These are phyloP conservation scores for Ammodytes dubius DNA, from an alignment of 2,113 vertebrate species.

Conservation along the genomic window DNA sequence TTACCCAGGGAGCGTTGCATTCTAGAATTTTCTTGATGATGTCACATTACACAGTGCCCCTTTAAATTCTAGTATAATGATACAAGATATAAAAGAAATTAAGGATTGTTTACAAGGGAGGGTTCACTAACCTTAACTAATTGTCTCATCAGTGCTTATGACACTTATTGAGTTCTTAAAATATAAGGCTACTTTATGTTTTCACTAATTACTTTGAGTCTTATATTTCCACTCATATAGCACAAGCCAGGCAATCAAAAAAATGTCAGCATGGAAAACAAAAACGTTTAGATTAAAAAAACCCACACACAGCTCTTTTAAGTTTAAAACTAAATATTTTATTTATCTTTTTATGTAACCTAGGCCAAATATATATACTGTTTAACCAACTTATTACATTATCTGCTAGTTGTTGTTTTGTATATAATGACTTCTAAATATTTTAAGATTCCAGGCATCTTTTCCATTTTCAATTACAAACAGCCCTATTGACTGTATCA, in stretches of 20 bases:
- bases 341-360: neutral
- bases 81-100: neutral
- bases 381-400: neutral
- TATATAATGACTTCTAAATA: neutral
- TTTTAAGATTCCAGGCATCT: neutral
- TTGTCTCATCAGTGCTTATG: neutral
- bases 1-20: no score
- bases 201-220: neutral
- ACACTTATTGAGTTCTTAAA: neutral
- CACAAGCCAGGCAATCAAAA: neutral
- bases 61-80: neutral
- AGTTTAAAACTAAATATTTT: neutral
- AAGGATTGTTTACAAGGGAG: neutral
- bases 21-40: no score
- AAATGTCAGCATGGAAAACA: slow-evolving; percentile 1
- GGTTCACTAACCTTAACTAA: neutral
- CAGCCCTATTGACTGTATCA: neutral
- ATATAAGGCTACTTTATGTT: neutral
- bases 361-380: neutral
- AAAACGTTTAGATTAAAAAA: neutral
- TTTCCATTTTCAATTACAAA: neutral
- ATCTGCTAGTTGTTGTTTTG: neutral
- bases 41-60: no score
- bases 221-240: neutral
- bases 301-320: neutral